Evolutionary conservation across 2,113 vertebrate genomes (phyloP), one percentile per base, ranked within the genome.

Genomic region (Antigone vipio): DNA sequence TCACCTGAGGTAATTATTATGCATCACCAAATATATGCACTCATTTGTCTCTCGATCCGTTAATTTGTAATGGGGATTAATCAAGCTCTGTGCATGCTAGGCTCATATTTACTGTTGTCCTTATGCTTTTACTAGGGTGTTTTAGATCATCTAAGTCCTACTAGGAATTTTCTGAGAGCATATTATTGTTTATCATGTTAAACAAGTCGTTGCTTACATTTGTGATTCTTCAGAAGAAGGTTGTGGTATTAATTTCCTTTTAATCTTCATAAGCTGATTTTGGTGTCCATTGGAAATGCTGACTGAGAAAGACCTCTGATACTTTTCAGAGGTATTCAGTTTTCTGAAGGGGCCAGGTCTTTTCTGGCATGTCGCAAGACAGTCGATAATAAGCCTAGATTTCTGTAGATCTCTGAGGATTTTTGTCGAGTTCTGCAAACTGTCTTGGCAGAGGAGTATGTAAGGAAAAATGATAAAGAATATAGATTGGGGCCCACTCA

Each of bases 1-100:
- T 95, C 86, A 91, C 87, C 52, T 93, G 62, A 76, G 32, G 74
- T 90, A 62, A 85, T 96, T 93, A 85, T 82, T 94, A 95, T 90
- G 89, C 92, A 90, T 93, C 85, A 79, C 89, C 84, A 95, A 94
- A 95, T 92, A 81, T 26, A 75, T 91, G 66, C 89, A 66, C 67
- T 96, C 67, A 85, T 95, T 96, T 96, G 93, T 92, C 67, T 95
- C 85, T 93, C 88, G 78, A 97, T 95, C 89, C 3, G 7, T 92
- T 96, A 94, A 92, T 95, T 97, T 94, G 88, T 96, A 88, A 88
- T 80, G 72, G 71, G 89, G 85, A 93, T 96, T 96, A 97, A 96
- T 97, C 85, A 96, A 94, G 74, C 92, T 92, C 69, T 73, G 35
- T 89, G 82, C 74, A 34, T 58, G 14, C 74, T 84, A 60, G 76